Conservation (phyloP, 2,113 vertebrate species). For the Serinus canaria region DNA sequence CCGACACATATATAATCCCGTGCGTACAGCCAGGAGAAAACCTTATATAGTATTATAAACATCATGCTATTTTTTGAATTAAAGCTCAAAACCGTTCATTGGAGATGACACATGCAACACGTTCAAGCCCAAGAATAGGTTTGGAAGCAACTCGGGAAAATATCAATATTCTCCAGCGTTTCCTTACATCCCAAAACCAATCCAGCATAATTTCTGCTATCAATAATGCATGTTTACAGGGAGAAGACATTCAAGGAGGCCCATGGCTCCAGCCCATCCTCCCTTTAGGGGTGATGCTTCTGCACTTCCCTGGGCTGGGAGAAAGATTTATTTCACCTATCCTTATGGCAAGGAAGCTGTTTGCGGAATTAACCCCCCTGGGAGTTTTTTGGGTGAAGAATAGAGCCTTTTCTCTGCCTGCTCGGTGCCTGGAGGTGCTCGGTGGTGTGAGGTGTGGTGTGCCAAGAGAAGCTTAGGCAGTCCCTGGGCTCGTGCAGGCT, state of each 20-base stretch:
- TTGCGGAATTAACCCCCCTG: background rate
- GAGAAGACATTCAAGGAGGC: background rate
- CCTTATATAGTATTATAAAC: slow-evolving; percentile 50
- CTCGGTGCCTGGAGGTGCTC: background rate
- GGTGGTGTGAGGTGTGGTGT: background rate
- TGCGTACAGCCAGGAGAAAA: background rate
- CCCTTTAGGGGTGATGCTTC: background rate
- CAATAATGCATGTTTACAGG: background rate
- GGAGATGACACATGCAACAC: background rate
- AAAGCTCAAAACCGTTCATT: slow-evolving; percentile 1
- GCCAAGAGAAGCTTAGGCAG: background rate
- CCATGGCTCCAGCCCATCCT: background rate
- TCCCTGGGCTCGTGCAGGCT: background rate
- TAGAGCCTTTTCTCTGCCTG: background rate
- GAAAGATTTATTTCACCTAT: background rate
- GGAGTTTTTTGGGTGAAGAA: background rate
- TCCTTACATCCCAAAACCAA: background rate
- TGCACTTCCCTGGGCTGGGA: background rate
- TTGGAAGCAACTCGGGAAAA: slow-evolving; percentile 40
- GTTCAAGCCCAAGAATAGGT: slow-evolving; percentile 1
- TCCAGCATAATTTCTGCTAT: background rate
- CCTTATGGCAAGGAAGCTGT: background rate
- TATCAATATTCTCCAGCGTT: background rate
- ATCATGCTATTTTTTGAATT: slow-evolving; percentile 39
- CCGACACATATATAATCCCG: slow-evolving; percentile 25